Evolutionary conservation across 2,797 vertebrate species (phyloP), one percentile per base, ranked within the genome.

Genomic region (Octomys mimax): DNA sequence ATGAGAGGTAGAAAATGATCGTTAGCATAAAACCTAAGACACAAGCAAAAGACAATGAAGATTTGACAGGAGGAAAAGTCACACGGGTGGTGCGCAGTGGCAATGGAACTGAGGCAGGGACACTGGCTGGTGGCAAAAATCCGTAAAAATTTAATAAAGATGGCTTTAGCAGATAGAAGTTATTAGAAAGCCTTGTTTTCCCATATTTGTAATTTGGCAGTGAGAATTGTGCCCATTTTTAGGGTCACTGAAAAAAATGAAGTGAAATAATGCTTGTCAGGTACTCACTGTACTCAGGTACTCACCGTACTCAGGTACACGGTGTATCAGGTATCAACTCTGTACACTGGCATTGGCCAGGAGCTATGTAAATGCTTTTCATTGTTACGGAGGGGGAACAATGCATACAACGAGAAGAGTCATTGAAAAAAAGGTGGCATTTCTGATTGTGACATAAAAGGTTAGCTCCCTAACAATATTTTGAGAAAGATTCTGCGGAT

Each of bases 1-100:
- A 73, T 46, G 59, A 95, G 52, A 87, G 77, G 93, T 93, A 91
- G 73, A 91, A 96, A 75, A 49, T 12, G 68, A 64, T 81, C 18
- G 68, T 84, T 78, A 59, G 26, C 57, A 80, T 36, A 89, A 89
- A 85, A 94, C 87, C 80, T 93, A 83, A 97, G 49, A 90, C 7
- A 80, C 42, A 54, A 83, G 75, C 28, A 78, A 94, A 95, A 79
- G 71, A 5, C 22, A 16, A 21, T 18, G 6, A 75, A 86, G 57
- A 84, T 85, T 59, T 93, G 39, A 26, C 42, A 80, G 36, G 87
- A 92, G 80, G 26, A 77, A 91, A 81, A 79, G 49, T 80, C 36
- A 66, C 24, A 39, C 2, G 33, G 64, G 18, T 87, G 36, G 19
- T 85, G 5, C 31, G 86, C 39, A 14, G n/a, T 19, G 81, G 42